Percentiles rank a stretch among this genome's conserved stretches.
Evolutionary conservation across 2,888 invertebrate genomes (phyloP).

Genomic region (Athalia circularis): DNA sequence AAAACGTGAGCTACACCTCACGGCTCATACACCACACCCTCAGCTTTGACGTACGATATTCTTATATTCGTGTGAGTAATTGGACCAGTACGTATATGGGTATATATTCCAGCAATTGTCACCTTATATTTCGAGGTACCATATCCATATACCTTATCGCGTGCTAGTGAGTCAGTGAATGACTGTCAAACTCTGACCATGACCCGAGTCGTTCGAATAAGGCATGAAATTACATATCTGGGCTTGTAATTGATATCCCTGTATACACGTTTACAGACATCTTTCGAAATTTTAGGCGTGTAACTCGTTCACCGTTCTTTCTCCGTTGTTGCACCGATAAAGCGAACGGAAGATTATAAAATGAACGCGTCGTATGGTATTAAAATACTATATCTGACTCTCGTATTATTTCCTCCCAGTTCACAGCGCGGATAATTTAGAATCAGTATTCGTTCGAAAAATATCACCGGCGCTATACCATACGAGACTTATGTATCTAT

Average conservation of each 20-base stretch:
- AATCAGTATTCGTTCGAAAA: no score
- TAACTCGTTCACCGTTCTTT: not conserved
- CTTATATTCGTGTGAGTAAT: not conserved
- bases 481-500: no score
- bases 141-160: conserved; percentile 20
- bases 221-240: conserved; percentile 40
- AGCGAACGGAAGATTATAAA: no score
- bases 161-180: conserved; percentile 34
- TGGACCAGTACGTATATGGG: no score
- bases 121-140: conserved; percentile 21
- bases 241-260: conserved; percentile 34
- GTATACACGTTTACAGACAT: conserved; percentile 19
- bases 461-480: no score
- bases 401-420: no score
- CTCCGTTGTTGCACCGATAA: no score
- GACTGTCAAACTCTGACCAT: conserved; percentile 43
- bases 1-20: not conserved
- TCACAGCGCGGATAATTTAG: no score
- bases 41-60: not conserved
- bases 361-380: no score
- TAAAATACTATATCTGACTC: no score
- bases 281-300: conserved; percentile 29
- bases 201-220: conserved; percentile 30
- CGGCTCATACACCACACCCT: not conserved
- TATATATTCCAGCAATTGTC: conserved; percentile 2